Conservation (phyloP, 2,888 invertebrate species). For the Mongoloraphidia duomilia region DNA sequence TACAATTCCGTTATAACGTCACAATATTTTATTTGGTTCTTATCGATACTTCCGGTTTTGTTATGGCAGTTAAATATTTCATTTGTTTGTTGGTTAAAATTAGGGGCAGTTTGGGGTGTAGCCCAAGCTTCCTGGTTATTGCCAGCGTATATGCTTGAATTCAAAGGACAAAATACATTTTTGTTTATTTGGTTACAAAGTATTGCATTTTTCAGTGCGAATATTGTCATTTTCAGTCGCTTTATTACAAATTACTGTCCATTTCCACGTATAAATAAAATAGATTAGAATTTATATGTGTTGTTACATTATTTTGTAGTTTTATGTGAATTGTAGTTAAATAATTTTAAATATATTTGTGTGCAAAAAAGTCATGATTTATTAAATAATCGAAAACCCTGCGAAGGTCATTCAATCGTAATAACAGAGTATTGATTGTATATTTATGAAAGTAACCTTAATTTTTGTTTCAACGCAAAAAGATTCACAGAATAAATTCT, state of each 20-base stretch:
- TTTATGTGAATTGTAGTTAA: too few relatives aligned
- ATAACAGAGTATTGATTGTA: too few relatives aligned
- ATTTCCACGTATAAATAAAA: neutral
- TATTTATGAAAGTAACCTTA: too few relatives aligned
- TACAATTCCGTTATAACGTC: slow-evolving; percentile 95
- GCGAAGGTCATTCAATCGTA: too few relatives aligned
- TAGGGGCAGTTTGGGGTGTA: slow-evolving; percentile 45
- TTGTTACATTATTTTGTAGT: neutral
- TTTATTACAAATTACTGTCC: slow-evolving; percentile 34
- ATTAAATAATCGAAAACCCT: too few relatives aligned
- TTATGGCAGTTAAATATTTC: slow-evolving; percentile 51
- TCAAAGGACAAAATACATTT: slow-evolving; percentile 70
- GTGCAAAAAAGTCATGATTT: too few relatives aligned
- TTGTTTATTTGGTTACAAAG: slow-evolving; percentile 73
- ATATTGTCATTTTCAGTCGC: slow-evolving; percentile 52
- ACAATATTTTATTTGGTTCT: slow-evolving; percentile 94
- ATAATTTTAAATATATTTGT: too few relatives aligned
- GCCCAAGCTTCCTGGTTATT: slow-evolving; percentile 79
- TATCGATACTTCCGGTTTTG: slow-evolving; percentile 74
- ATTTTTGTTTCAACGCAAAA: too few relatives aligned
- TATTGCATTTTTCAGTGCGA: slow-evolving; percentile 68
- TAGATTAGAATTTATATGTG: neutral
- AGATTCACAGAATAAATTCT: too few relatives aligned
- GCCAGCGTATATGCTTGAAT: slow-evolving; percentile 86
- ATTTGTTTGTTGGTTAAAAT: slow-evolving; percentile 31